Percentiles rank a stretch among this genome's conserved stretches.
These are phyloP conservation scores for Tichodroma muraria DNA, from an alignment of 2,113 vertebrate genomes.

Conservation along the genomic window DNA sequence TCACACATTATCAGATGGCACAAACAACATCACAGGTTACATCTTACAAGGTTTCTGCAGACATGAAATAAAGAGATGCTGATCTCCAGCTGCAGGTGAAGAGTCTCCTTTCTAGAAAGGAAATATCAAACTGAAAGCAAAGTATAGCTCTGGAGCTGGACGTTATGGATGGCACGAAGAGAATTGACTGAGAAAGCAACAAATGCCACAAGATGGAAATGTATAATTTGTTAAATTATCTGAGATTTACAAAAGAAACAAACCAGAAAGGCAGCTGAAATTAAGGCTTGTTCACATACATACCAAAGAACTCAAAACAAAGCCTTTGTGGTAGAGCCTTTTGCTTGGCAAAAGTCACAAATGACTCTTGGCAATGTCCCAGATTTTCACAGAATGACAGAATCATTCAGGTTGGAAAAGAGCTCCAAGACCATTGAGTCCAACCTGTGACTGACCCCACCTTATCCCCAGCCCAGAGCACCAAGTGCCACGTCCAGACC, in stretches of 20 bases:
- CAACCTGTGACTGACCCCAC: not conserved
- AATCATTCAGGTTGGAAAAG: not conserved
- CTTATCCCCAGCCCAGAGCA: not conserved
- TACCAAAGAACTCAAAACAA: not conserved
- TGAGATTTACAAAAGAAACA: constrained; percentile 17
- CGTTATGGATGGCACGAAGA: not conserved
- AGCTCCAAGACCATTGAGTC: not conserved
- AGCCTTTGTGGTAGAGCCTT: not conserved
- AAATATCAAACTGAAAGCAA: not conserved
- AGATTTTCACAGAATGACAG: not conserved
- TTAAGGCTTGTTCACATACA: not conserved
- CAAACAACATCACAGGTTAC: constrained; percentile 23
- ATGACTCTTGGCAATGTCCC: not conserved
- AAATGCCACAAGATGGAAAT: not conserved
- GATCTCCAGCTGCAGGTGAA: not conserved
- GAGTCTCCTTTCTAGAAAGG: not conserved
- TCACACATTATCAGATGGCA: constrained; percentile 9
- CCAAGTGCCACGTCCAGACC: rapidly evolving
- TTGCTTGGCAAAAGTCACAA: not conserved
- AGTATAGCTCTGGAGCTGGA: not conserved
- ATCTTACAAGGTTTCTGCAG: constrained; percentile 26
- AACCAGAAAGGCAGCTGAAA: not conserved
- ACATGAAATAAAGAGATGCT: not conserved
- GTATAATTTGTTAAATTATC: not conserved
- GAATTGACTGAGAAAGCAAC: not conserved